These are phyloP conservation scores for Atopsyche davidsoni DNA, from an alignment of 1,140 invertebrate species.

Conservation along the genomic window DNA sequence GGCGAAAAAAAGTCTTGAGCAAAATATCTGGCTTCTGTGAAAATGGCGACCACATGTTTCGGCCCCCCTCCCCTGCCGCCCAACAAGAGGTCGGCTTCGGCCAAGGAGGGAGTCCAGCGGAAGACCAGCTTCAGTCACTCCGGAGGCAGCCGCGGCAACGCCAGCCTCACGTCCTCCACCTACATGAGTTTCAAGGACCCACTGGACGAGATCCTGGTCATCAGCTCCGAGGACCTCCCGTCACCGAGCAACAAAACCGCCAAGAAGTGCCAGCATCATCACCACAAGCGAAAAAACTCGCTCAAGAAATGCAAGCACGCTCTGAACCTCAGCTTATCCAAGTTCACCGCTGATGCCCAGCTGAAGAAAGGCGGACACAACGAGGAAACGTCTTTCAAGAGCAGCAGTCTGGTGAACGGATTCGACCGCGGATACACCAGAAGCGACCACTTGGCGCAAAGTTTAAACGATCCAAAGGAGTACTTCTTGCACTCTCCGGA, in stretches of 20 bases:
- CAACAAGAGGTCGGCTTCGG: slow-evolving; percentile 24
- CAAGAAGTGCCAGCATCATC: slow-evolving; percentile 17
- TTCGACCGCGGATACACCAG: slow-evolving; percentile 36
- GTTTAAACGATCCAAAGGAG: slow-evolving; percentile 37
- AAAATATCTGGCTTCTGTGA: not conserved
- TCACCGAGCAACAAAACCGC: slow-evolving; percentile 31
- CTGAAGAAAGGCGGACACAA: slow-evolving; percentile 7
- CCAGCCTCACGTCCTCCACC: slow-evolving; percentile 39
- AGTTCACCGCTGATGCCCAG: slow-evolving; percentile 16
- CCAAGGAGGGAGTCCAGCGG: slow-evolving; percentile 19
- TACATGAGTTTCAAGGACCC: slow-evolving; percentile 48
- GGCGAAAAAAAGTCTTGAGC: slow-evolving; percentile 1
- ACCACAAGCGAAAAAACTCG: slow-evolving; percentile 28
- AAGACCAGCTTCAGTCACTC: slow-evolving; percentile 22
- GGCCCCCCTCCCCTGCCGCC: slow-evolving; percentile 34
- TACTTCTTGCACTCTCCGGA: slow-evolving; percentile 31
- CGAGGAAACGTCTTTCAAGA: slow-evolving; percentile 20
- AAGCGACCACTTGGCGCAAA: slow-evolving; percentile 40
- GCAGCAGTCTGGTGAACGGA: slow-evolving; percentile 24
- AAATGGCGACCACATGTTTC: slow-evolving; percentile 32
- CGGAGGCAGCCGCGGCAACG: slow-evolving; percentile 3
- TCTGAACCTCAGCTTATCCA: slow-evolving; percentile 24
- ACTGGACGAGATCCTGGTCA: slow-evolving; percentile 44
- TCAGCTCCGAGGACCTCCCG: slow-evolving; percentile 45
- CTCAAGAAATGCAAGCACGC: slow-evolving; percentile 29